Conservation (phyloP, 2,113 vertebrate species). For the Gymnarchus niloticus region DNA sequence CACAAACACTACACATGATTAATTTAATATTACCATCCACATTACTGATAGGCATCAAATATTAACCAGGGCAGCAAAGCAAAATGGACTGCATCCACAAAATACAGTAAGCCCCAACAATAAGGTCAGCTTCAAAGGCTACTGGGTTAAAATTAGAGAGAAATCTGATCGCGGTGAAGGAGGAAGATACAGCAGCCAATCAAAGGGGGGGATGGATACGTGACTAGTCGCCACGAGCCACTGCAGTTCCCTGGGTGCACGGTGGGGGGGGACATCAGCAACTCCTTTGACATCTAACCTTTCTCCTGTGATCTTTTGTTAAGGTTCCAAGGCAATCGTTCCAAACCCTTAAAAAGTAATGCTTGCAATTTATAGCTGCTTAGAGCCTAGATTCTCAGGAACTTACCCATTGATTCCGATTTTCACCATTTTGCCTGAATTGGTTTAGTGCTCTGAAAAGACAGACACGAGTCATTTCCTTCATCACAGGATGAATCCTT, state of each 20-base stretch:
- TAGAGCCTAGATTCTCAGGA: not conserved
- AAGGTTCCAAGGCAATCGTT: not conserved
- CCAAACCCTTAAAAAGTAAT: not conserved
- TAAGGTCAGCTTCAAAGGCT: conserved; percentile 13
- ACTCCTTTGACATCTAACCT: conserved; percentile 2
- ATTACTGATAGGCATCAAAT: not conserved
- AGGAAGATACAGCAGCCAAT: not conserved
- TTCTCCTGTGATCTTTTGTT: not conserved
- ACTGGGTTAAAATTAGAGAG: conserved; percentile 24
- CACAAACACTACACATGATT: not conserved
- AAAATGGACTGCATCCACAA: not conserved
- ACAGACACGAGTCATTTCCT: conserved; percentile 1
- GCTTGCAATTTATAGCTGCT: not conserved
- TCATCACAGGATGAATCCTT: not conserved
- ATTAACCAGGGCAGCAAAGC: not conserved
- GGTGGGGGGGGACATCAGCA: not conserved
- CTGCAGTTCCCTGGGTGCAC: not conserved
- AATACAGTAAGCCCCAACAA: not conserved
- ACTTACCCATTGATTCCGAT: conserved; percentile 71
- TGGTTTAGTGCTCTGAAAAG: conserved; percentile 57
- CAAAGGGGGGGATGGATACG: not conserved
- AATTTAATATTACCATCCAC: not conserved
- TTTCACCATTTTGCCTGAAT: conserved; percentile 69
- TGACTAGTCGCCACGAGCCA: not conserved
- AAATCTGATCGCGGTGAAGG: not conserved